These are phyloP conservation scores for Drosophila mulleri DNA, from an alignment of 2,888 invertebrate genomes.

Conservation along the genomic window DNA sequence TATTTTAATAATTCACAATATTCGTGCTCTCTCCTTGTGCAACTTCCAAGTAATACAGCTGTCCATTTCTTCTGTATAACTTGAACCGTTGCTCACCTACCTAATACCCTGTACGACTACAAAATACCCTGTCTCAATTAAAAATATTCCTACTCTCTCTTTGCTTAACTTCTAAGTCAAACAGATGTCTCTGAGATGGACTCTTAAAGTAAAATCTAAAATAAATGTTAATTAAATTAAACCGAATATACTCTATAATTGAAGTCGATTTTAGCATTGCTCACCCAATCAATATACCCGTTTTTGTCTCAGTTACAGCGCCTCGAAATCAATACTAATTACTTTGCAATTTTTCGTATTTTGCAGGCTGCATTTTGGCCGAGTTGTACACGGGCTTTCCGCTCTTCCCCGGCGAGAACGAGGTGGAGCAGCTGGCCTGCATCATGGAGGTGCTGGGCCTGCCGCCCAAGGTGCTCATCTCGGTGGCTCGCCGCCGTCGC, in stretches of 20 bases:
- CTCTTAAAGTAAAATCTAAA: too few species aligned
- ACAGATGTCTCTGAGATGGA: too few species aligned
- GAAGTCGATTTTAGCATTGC: background rate
- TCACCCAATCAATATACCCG: background rate
- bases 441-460: constrained; percentile 97
- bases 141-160: too few species aligned
- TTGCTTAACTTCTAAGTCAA: background rate
- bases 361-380: constrained; percentile 95
- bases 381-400: constrained; percentile 98
- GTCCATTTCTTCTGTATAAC: background rate
- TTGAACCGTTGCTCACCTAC: background rate
- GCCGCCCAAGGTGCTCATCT: constrained; percentile 94
- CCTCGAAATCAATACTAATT: constrained; percentile 59
- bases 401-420: constrained; percentile 98
- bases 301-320: background rate
- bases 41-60: background rate
- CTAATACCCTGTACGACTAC: background rate
- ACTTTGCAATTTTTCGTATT: background rate
- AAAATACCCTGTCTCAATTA: background rate
- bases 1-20: too few species aligned
- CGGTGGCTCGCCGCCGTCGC: constrained; percentile 93
- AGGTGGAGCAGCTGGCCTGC: constrained; percentile 98
- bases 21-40: too few species aligned
- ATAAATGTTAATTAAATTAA: too few species aligned
- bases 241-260: too few species aligned